Base-by-base conservation (phyloP, 2,888 invertebrate species). In the Blastobasis lacticolella region DNA sequence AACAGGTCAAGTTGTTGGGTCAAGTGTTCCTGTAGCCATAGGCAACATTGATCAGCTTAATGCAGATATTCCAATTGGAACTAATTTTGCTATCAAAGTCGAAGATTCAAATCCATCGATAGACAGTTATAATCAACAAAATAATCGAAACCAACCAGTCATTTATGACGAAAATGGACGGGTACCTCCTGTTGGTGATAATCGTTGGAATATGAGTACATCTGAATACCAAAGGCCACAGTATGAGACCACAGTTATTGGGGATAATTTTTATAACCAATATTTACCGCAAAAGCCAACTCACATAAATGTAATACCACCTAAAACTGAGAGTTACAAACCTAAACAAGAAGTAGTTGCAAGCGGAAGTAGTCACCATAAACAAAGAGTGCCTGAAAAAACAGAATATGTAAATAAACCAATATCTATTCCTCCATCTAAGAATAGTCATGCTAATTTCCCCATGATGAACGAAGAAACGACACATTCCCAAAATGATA, bases 371-470 rank as follows among this genome's bases (percentile, higher is more conserved):
- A 58, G 47, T 47, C 23, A 45, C 23, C 8, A 45, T 23, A 37
- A 46, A 8, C 37, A 46, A n/a, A 46, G 54, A 23, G 23, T 49
- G 5, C n/a, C 48, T 38, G 49, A 54, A 38, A 46, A 41, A 49
- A 8, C 46, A n/a, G 49, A 61, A 55, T 45, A 49, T 48, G 58
- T 65, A 51, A 58, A 66, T 38, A 52, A 60, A 7, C 9, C 42
- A 42, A 42, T 42, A 9, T n/a, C 71, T 23, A 54, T 72, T 52
- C 52, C 63, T 10, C 63, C 73, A 10, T 77, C 81, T 48, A 45
- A 71, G 8, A 88, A 88, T 52, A 88, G 88, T 62, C 88, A 89
- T 56, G 88, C 88, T 0, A 89, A 89, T 63, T 89, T 89, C 68
- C 88, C 88, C 2, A 81, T 86, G 78, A 71, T 76, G 10, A 81